A percentile compares a stretch with the other conserved stretches of the same genome.
Evolutionary conservation across 2,888 invertebrate genomes (phyloP).

Genomic region (Lasioglossum lativentre): DNA sequence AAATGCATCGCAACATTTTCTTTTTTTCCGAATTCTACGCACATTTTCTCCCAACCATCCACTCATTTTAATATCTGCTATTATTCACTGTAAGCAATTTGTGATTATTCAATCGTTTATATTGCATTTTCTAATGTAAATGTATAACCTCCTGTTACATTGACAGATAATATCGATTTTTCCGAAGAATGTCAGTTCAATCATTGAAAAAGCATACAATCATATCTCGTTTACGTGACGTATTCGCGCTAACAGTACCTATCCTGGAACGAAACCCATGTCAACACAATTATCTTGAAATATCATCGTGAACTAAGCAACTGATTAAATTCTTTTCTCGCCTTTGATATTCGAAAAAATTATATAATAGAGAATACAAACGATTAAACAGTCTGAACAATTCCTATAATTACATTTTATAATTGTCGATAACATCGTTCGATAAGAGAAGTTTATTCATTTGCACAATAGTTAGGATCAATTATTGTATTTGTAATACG

Average conservation of each 20-base stretch:
- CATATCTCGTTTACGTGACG: constrained; percentile 7
- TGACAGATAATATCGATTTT: constrained; percentile 37
- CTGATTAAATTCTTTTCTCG: constrained; percentile 6
- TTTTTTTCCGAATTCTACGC: constrained; percentile 18
- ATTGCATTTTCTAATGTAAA: constrained; percentile 3
- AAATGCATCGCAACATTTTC: constrained; percentile 24
- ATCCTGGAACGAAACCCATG: constrained; percentile 17
- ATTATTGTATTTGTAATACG: background rate
- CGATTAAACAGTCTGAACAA: background rate
- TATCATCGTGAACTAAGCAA: constrained; percentile 17
- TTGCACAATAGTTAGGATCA: background rate
- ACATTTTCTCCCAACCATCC: constrained; percentile 14
- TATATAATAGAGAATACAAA: background rate
- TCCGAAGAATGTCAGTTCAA: constrained; percentile 31
- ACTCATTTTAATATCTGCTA: constrained; percentile 21
- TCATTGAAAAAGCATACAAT: constrained; percentile 21
- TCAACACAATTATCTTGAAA: constrained; percentile 27
- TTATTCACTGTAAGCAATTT: background rate
- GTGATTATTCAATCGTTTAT: background rate
- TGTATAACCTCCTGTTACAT: constrained; percentile 31
- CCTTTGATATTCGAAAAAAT: background rate
- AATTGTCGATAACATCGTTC: background rate
- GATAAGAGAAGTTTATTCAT: background rate
- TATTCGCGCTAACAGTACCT: background rate
- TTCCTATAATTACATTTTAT: background rate